These are phyloP conservation scores for Crocodylus rhombifer DNA, from an alignment of 2,797 vertebrate species.

Conservation along the genomic window DNA sequence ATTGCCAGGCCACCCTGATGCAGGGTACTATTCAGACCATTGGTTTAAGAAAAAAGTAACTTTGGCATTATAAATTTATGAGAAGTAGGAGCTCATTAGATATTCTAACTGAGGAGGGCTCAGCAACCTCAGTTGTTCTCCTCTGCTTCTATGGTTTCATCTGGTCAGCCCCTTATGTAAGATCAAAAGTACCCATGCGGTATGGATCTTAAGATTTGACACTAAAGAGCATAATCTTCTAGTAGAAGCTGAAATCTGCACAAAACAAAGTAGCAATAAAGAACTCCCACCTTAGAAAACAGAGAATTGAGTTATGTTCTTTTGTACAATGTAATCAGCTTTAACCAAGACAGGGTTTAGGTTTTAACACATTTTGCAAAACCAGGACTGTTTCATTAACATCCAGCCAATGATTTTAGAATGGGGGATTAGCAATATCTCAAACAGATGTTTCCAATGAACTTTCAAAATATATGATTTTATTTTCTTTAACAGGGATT, in stretches of 20 bases:
- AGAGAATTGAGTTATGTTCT: conserved; percentile 41
- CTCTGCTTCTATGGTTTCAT: conserved; percentile 27
- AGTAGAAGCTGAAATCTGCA: conserved; percentile 38
- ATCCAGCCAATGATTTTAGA: conserved; percentile 46
- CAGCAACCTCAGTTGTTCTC: conserved; percentile 62
- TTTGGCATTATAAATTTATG: conserved; percentile 11
- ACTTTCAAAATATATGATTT: conserved; percentile 57
- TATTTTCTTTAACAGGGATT: conserved; percentile 46
- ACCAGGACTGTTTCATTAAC: conserved; percentile 59
- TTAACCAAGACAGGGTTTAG: conserved; percentile 45
- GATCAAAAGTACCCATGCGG: conserved; percentile 55
- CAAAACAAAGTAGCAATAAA: conserved; percentile 15
- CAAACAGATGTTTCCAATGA: conserved; percentile 75
- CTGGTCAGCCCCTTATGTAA: conserved; percentile 18
- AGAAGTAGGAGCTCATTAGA: conserved; percentile 13
- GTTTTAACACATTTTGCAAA: conserved; percentile 45
- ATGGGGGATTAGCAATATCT: conserved; percentile 64
- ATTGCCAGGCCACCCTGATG: neutral
- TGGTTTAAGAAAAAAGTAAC: conserved; percentile 6
- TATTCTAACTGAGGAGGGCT: conserved; percentile 55
- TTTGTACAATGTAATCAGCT: conserved; percentile 54
- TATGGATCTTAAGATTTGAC: conserved; percentile 70
- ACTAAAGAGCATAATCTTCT: conserved; percentile 59
- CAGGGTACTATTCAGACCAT: neutral
- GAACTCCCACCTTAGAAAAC: conserved; percentile 28